Evolutionary conservation across 2,797 vertebrate genomes (phyloP), one percentile per base, ranked within the genome.

Genomic region (Gobionotothen gibberifrons): DNA sequence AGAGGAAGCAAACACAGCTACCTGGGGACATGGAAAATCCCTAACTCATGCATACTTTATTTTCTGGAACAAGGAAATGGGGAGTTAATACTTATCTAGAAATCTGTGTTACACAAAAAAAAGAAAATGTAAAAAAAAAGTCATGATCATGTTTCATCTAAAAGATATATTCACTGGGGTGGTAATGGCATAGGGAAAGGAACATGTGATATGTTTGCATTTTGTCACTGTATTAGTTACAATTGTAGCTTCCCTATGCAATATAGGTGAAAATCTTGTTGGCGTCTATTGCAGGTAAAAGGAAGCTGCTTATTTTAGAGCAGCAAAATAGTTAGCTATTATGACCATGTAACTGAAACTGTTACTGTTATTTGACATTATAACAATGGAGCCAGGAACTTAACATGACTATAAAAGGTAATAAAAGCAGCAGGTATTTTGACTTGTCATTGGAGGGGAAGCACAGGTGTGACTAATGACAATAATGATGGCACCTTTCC

Each of bases 1-100:
- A 75, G 73, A 83, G 83, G 89, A 90, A 89, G 78, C 29, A 62
- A 76, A 74, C 69, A 4, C 69, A 44, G 32, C 48, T 76, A 84
- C 67, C 71, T 87, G 74, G 4, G 13, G 29, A 79, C 32, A 65
- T 61, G 83, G 81, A 66, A 86, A 89, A 63, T 60, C 81, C 89
- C 78, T 4, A 54, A 65, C 72, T 69, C 40, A 54, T 7, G 5
- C 1, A 44, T 43, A 60, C 54, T 46, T 19, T 11, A 19, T 16
- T 56, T 58, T 60, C 26, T 63, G 81, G 69, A 81, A 88, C 21
- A 80, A 85, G 76, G 72, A 89, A 86, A 82, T 40, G 3, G 81
- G 64, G 89, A 80, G 67, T 55, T 48, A 59, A 21, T 4, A 7
- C 3, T 52, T n/a, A 44, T 19, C 39, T 71, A 52, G 21, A 40